phyloP scores from a whole-genome alignment of 2,113 vertebrate genomes.

The Platysternon megacephalum region DNA sequence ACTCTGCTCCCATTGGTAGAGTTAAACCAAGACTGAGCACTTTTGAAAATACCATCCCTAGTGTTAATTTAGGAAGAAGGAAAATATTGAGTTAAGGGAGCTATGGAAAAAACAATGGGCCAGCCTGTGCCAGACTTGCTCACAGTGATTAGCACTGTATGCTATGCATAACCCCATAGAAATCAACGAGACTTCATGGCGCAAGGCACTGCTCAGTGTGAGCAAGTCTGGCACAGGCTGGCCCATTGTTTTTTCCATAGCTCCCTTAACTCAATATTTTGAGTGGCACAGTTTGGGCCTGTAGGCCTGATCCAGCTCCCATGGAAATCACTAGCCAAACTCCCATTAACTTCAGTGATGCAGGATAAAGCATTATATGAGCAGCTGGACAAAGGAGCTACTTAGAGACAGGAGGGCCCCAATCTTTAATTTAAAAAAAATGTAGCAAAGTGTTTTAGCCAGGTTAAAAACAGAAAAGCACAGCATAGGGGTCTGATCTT shows the following conservation, averaged over 20 bases:
- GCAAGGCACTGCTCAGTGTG: not conserved
- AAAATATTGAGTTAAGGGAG: not conserved
- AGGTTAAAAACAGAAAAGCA: not conserved
- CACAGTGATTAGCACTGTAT: not conserved
- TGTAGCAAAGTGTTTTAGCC: not conserved
- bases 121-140: not conserved
- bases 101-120: not conserved
- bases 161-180: not conserved
- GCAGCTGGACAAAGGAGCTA: not conserved
- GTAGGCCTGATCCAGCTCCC: not conserved
- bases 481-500: not conserved
- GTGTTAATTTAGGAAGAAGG: not conserved
- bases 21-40: not conserved
- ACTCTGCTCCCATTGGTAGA: not conserved
- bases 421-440: not conserved
- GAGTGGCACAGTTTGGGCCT: not conserved
- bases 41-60: not conserved
- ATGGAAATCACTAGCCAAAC: not conserved
- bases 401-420: not conserved
- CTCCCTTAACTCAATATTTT: not conserved
- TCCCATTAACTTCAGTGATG: not conserved
- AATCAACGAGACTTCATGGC: not conserved
- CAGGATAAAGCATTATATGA: not conserved
- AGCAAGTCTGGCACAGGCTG: not conserved
- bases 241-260: not conserved